Conservation (phyloP, 2,888 invertebrate species). For the Oxyscelio sp. region DNA sequence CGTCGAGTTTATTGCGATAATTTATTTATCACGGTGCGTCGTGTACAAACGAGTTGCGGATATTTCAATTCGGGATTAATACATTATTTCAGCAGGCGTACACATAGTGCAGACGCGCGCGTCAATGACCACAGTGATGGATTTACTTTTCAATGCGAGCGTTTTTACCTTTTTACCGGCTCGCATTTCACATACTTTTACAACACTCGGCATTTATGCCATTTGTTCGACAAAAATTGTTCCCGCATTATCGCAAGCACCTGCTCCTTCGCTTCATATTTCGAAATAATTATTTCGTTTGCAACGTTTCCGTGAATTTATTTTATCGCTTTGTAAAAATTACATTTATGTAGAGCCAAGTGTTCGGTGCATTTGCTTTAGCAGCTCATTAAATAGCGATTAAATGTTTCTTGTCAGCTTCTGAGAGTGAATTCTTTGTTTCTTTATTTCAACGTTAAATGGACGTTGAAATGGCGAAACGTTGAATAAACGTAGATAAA, state of each 20-base stretch:
- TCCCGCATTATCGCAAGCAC: slow-evolving; percentile 23
- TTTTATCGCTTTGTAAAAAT: too few species aligned
- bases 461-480: too few species aligned
- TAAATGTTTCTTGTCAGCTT: too few species aligned
- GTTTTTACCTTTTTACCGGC: slow-evolving; percentile 26
- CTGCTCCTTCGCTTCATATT: slow-evolving; percentile 41
- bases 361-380: too few species aligned
- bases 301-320: too few species aligned
- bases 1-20: slow-evolving; percentile 40
- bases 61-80: slow-evolving; percentile 58
- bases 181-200: slow-evolving; percentile 50
- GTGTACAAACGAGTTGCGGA: slow-evolving; percentile 33
- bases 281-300: too few species aligned
- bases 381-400: too few species aligned
- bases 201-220: slow-evolving; percentile 48
- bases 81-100: slow-evolving; percentile 46
- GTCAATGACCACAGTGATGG: slow-evolving; percentile 62
- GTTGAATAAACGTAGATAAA: too few species aligned
- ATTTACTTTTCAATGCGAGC: slow-evolving; percentile 51
- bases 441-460: too few species aligned
- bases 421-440: too few species aligned
- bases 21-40: slow-evolving; percentile 53
- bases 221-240: slow-evolving; percentile 26
- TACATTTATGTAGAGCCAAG: too few species aligned
- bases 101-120: slow-evolving; percentile 28